Conservation (phyloP, 2,797 vertebrate species). For the Catamblyrhynchus diadema region DNA sequence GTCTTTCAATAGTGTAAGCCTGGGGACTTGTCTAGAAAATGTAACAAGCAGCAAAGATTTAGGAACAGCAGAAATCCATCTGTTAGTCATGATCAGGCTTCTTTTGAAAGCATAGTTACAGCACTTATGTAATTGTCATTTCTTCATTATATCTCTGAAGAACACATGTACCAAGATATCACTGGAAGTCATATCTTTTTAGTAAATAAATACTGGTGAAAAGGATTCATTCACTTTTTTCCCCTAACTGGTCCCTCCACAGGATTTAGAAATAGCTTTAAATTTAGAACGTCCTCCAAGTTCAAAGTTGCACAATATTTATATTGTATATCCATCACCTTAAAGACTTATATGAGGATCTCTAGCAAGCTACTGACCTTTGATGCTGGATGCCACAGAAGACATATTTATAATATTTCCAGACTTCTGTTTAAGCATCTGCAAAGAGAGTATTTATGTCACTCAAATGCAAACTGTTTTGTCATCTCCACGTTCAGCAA, state of each 20-base stretch:
- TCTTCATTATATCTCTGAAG: background rate
- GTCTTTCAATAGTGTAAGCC: background rate
- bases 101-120: background rate
- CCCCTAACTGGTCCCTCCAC: background rate
- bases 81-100: background rate
- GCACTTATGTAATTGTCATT: fast-evolving
- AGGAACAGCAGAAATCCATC: background rate
- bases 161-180: background rate
- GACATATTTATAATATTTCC: conserved; percentile 98
- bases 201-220: background rate
- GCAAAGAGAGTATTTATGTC: conserved; percentile 20
- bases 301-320: background rate
- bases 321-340: background rate
- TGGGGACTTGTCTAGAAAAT: background rate
- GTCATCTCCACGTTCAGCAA: background rate
- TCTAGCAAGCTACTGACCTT: conserved; percentile 78
- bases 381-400: conserved; percentile 93
- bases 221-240: background rate
- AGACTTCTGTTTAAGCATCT: conserved; percentile 92
- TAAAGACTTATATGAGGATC: background rate
- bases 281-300: background rate
- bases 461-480: background rate
- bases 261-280: background rate
- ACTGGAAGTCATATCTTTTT: background rate
- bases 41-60: background rate